Conservation (phyloP, 1,140 invertebrate genomes). For the Tetramorium parvispinum region DNA sequence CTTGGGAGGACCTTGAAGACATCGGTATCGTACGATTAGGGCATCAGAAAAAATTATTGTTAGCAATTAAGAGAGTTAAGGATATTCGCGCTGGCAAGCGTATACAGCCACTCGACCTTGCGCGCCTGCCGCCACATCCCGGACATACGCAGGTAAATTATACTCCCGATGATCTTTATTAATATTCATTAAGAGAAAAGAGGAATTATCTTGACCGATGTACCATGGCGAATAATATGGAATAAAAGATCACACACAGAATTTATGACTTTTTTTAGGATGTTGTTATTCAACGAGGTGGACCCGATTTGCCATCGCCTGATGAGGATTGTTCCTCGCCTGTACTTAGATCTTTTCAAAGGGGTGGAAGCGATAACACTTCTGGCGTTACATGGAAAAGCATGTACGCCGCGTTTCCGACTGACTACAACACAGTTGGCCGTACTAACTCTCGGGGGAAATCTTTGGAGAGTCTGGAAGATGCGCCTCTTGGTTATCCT, state of each 20-base stretch:
- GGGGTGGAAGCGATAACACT: constrained; percentile 73
- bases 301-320: constrained; percentile 83
- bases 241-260: neutral
- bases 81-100: constrained; percentile 95
- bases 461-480: constrained; percentile 93
- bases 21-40: constrained; percentile 98
- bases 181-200: neutral
- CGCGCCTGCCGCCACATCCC: constrained; percentile 87
- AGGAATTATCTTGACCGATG: neutral
- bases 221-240: neutral
- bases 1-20: constrained; percentile 99
- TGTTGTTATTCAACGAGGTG: constrained; percentile 83
- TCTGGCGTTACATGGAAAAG: constrained; percentile 80
- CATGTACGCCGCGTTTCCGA: constrained; percentile 83
- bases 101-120: constrained; percentile 88
- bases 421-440: constrained; percentile 70
- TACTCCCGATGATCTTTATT: neutral
- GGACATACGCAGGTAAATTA: constrained; percentile 83
- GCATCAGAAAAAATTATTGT: constrained; percentile 98
- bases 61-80: constrained; percentile 98
- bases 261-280: constrained; percentile 72
- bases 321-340: constrained; percentile 85
- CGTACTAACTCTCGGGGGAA: constrained; percentile 88
- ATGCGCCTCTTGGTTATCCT: constrained; percentile 83
- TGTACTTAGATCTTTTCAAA: constrained; percentile 83